Evolutionary conservation across 2,888 invertebrate species (phyloP).

Genomic region (Protodeltote pygarga): DNA sequence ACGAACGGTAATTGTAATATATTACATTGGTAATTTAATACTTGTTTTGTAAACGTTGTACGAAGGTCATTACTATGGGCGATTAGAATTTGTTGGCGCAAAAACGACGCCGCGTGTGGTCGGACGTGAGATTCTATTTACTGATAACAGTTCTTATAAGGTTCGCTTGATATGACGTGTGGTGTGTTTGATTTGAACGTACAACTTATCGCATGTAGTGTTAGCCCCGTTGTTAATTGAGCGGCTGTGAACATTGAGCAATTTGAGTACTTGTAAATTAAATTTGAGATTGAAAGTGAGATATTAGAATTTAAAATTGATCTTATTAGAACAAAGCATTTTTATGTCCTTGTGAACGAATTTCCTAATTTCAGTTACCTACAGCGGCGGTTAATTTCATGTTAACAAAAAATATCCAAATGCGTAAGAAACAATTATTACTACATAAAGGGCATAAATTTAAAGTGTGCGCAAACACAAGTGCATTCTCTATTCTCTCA

Average conservation of each 20-base stretch:
- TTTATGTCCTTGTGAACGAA: too few relatives aligned
- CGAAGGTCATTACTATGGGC: conserved; percentile 57
- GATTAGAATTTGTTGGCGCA: conserved; percentile 64
- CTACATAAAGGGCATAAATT: too few relatives aligned
- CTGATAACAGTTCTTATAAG: conserved; percentile 60
- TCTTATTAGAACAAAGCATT: too few relatives aligned
- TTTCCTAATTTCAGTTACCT: too few relatives aligned
- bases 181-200: conserved; percentile 55
- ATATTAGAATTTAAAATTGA: too few relatives aligned
- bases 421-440: too few relatives aligned
- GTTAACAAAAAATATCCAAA: too few relatives aligned
- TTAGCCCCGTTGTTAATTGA: conserved; percentile 42
- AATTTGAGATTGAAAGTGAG: conserved; percentile 12
- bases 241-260: conserved; percentile 37
- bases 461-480: too few relatives aligned
- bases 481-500: too few relatives aligned
- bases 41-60: conserved; percentile 56
- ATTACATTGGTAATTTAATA: conserved; percentile 57
- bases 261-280: conserved; percentile 33
- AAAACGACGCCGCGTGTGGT: conserved; percentile 70
- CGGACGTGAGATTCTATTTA: conserved; percentile 56
- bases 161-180: conserved; percentile 55
- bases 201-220: conserved; percentile 53
- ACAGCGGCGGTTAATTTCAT: too few relatives aligned
- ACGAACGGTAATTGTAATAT: conserved; percentile 68